A percentile compares a stretch with the other conserved stretches of the same genome.
Evolutionary conservation across 2,797 vertebrate genomes (phyloP).

Genomic region (Toxotes lorentzi): DNA sequence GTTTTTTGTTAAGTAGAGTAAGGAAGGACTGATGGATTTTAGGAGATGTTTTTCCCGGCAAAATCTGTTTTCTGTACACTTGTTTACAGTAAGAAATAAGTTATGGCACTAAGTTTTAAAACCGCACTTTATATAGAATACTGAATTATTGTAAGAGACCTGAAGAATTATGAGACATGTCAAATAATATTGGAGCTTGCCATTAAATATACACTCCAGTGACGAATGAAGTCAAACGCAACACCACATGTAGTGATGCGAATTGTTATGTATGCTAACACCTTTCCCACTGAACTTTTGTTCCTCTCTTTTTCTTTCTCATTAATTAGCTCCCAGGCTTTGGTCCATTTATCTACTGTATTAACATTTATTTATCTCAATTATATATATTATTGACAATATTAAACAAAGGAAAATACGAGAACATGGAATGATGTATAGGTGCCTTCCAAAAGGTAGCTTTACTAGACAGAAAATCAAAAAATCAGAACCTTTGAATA

Average conservation of each 20-base stretch:
- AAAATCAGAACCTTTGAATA: background rate
- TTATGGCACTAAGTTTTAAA: background rate
- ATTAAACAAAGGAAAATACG: background rate
- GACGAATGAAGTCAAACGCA: background rate
- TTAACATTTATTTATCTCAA: background rate
- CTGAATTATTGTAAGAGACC: background rate
- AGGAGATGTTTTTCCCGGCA: slow-evolving; percentile 1
- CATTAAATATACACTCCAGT: no score
- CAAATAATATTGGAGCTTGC: no score
- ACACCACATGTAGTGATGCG: background rate
- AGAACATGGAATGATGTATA: background rate
- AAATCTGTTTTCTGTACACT: background rate
- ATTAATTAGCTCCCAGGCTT: background rate
- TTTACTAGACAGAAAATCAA: background rate
- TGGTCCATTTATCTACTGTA: background rate
- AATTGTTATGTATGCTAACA: background rate
- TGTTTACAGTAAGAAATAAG: slow-evolving; percentile 7
- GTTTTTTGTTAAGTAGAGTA: slow-evolving; percentile 13
- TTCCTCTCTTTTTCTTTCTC: background rate
- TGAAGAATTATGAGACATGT: background rate
- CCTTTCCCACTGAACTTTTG: background rate
- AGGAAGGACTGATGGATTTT: slow-evolving; percentile 5
- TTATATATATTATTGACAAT: background rate
- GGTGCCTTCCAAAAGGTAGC: background rate
- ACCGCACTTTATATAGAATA: background rate